Evolutionary conservation across 2,797 vertebrate genomes (phyloP).

Genomic region (Macrochelys suwanniensis): DNA sequence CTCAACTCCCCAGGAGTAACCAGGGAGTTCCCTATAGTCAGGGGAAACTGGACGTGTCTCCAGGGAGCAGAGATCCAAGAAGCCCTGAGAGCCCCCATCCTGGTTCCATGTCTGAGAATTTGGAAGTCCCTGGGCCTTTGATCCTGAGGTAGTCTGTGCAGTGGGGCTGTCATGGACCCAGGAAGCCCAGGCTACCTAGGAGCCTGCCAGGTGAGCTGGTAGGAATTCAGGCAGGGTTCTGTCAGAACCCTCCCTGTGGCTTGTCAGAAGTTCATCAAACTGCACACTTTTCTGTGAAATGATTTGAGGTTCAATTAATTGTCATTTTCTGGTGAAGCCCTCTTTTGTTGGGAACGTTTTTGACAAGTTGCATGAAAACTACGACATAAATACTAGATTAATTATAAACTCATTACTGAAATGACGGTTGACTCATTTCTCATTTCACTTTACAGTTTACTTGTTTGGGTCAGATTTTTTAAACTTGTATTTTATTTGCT

Average conservation of each 20-base stretch:
- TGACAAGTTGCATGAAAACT: background rate
- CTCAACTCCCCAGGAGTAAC: background rate
- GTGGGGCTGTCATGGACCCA: background rate
- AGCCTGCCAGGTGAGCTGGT: background rate
- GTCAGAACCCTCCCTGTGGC: no score
- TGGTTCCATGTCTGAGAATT: background rate
- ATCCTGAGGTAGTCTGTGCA: background rate
- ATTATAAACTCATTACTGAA: constrained; percentile 1
- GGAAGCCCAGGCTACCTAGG: background rate
- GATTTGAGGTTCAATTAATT: background rate
- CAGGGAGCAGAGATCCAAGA: background rate
- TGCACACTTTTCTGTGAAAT: background rate
- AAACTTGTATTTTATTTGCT: constrained; percentile 12
- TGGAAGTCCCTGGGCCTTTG: background rate
- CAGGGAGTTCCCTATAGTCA: background rate
- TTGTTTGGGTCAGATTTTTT: background rate
- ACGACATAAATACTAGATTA: background rate
- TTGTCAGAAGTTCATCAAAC: background rate
- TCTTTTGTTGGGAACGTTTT: background rate
- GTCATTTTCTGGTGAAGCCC: background rate
- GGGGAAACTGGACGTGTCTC: background rate
- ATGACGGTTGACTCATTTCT: background rate
- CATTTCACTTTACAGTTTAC: constrained; percentile 6
- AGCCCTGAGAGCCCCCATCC: background rate
- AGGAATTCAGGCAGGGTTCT: no score